Evolutionary conservation across 2,113 vertebrate species (phyloP), one percentile per base, ranked within the genome.

Genomic region (Nettapus auritus): DNA sequence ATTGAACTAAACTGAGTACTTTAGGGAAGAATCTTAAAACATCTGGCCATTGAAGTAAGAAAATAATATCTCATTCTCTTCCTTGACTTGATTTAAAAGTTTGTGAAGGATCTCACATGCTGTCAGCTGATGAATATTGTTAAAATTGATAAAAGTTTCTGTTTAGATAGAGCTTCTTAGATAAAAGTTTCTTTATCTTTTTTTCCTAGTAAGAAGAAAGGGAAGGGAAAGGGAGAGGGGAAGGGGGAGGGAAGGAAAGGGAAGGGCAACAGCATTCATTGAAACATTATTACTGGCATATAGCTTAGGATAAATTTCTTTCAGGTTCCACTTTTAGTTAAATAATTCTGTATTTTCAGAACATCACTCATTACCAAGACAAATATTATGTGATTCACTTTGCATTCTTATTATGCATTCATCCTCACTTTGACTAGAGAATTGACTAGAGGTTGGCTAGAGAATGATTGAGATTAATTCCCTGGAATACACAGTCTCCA

Each of bases 391-490:
- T 69, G 34, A 86, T 80, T 69, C 33, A 82, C 8, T 7, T 21
- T 36, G 38, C 23, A 62, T 77, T 76, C 80, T 16, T 38, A 46
- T 38, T 52, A 75, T 75, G 77, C 60, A 76, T 88, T 85, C 79
- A 86, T 80, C 40, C 59, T 93, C 56, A 71, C 29, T n/a, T n/a
- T n/a, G n/a, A n/a, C n/a, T n/a, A n/a, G n/a, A n/a, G n/a, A n/a
- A n/a, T n/a, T n/a, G n/a, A n/a, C n/a, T n/a, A 90, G 68, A 63
- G 7, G 8, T 31, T 77, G 46, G 81, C 46, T 95, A 50, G 18
- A 91, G 52, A 90, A 56, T 62, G 36, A 90, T 23, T 91, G 44
- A 89, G 38, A 68, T 80, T 64, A 86, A 88, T 90, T 76, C 67
- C 56, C 36, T 84, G 33, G 56, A 83, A 93, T 33, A 66, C 52